Base-by-base conservation (phyloP, 2,797 vertebrate genomes). In the Zalophus californianus region DNA sequence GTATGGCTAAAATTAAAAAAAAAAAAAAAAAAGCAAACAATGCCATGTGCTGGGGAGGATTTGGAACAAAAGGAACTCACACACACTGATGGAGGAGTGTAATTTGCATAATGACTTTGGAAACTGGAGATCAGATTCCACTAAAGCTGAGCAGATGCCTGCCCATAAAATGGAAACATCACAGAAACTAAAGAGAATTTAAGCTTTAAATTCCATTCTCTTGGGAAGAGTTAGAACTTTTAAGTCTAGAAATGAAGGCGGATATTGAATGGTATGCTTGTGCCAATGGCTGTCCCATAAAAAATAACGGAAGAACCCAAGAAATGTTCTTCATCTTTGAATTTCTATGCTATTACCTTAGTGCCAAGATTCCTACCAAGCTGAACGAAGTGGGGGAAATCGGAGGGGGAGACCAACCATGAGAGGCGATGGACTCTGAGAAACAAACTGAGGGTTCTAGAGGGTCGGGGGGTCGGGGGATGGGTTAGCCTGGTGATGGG, bases 251-350 rank as follows among this genome's bases (percentile, higher is more conserved):
- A 62, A 90, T 78, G 38, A 94, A 95, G 35, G 68, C 29, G 11
- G 66, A 70, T 50, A 82, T 7, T 15, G 35, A 89, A 92, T 27
- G 14, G 23, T 60, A 44, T 38, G 25, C 20, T 16, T 32, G 32
- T 58, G 48, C 9, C 48, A 83, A 72, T 38, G 60, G 56, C 1
- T 78, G 5, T 64, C 38, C 38, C 38, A 91, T 86, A 60, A 80
- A 93, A 52, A 75, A 91, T 58, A 92, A 82, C 50, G 68, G 78
- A 86, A 83, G 32, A 56, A 70, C 35, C 18, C 58, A 94, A 78
- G 7, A 84, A 85, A 68, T 50, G 15, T 35, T 72, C 38, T 62
- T 66, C 9, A 77, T 90, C 25, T 78, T 6, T 79, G 48, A 72
- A 41, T 52, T 91, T 91, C 79, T 83, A 78, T 66, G 18, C 15